Base-by-base conservation (phyloP, 2,888 invertebrate genomes). In the Liodrosophila aerea region DNA sequence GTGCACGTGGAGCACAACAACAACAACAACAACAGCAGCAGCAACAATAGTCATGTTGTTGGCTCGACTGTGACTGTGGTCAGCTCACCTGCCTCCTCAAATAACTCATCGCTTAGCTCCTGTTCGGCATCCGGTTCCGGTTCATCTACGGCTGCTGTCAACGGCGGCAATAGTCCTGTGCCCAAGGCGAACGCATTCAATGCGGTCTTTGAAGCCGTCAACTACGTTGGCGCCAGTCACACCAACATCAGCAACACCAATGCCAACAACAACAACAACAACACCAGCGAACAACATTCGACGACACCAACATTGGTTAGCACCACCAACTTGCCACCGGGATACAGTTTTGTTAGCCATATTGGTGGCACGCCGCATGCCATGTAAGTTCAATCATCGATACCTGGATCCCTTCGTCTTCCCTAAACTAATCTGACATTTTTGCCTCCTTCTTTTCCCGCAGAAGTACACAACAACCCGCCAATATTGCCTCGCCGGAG, bases 41-140 rank as follows among this genome's bases (percentile, higher is more conserved):
- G n/a, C 37, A 61, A 41, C 31, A 62, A 33, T 13, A 69, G 56
- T 47, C 74, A 76, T 58, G 51, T 68, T 27, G 86, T 80, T 47
- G 87, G 69, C 29, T 70, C 88, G n/a, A 76, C 85, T 1, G 77
- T 87, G n/a, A 87, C 88, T 12, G 88, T 87, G 34, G 87, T 87
- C 41, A 87, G 89, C 41, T 88, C 89, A 22, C 89, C 87, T 30
- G 89, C 89, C 47, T 82, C 89, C 34, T 87, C 87, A 12, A 88
- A 80, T 54, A 87, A 87, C 34, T 87, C 87, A 31, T 81, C 87
- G 54, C 50, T 81, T 51, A 60, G 68, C 60, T 64, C 71, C 18
- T 59, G 76, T 30, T 85, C 77, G 4, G 67, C 69, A 9, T 54
- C 60, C 3, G 49, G 43, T 0, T 66, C 76, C 4, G 73, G 65